Evolutionary conservation across 2,797 vertebrate genomes (phyloP).

Genomic region (Synaphobranchus kaupii): DNA sequence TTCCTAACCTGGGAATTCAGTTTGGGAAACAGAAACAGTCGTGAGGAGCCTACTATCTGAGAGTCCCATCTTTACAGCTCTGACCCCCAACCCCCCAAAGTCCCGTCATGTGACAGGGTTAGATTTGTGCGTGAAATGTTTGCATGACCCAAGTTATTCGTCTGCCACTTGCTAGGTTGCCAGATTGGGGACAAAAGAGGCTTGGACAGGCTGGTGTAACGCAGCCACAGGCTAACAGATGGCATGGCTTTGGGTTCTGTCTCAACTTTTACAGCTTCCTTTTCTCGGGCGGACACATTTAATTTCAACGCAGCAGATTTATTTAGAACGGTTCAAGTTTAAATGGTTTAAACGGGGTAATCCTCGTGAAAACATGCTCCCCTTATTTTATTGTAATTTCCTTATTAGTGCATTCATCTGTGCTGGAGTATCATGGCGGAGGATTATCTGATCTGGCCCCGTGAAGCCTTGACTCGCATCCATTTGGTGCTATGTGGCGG

Average conservation of each 20-base stretch:
- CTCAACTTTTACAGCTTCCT: neutral
- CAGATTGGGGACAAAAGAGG: neutral
- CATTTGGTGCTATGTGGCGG: neutral
- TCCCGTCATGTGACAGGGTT: neutral
- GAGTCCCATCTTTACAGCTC: neutral
- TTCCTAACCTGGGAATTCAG: neutral
- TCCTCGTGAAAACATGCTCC: neutral
- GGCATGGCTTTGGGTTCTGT: neutral
- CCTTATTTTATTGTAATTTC: neutral
- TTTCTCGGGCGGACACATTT: neutral
- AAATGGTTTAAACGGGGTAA: neutral
- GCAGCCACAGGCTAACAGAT: conserved; percentile 20
- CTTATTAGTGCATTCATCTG: neutral
- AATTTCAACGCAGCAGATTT: conserved; percentile 1
- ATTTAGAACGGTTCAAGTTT: neutral
- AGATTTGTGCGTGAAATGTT: neutral
- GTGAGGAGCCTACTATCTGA: neutral
- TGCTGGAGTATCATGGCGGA: neutral
- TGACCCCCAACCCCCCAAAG: neutral
- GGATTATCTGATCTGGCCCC: neutral
- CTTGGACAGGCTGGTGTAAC: neutral
- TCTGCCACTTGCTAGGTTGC: neutral
- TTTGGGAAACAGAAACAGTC: neutral
- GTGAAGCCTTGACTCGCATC: neutral
- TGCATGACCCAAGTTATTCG: neutral